These are phyloP conservation scores for Prunella fulvescens DNA, from an alignment of 2,113 vertebrate species.

Conservation along the genomic window DNA sequence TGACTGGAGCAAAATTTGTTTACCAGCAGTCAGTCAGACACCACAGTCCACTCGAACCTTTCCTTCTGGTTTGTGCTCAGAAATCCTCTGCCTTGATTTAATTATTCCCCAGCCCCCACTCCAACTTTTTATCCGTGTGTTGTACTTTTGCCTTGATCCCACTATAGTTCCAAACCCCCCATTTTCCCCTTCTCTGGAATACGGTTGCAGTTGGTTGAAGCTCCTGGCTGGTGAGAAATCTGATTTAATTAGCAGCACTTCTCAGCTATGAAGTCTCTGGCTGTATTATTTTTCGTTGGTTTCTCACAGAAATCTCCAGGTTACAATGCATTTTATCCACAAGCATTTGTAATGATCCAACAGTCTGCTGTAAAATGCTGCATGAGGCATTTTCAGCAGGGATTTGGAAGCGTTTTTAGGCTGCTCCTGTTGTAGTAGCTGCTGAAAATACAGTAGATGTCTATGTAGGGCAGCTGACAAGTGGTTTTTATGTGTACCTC, in stretches of 20 bases:
- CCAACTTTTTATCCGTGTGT: background rate
- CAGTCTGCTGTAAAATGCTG: background rate
- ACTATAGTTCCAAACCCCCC: accelerated
- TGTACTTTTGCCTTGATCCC: background rate
- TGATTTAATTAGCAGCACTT: background rate
- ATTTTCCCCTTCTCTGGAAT: background rate
- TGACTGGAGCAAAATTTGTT: constrained; percentile 7
- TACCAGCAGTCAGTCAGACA: background rate
- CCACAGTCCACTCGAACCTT: background rate
- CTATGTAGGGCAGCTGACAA: constrained; percentile 56
- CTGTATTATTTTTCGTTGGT: background rate
- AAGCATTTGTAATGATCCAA: background rate
- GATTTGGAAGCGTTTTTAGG: background rate
- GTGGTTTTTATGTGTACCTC: background rate
- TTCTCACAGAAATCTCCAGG: background rate
- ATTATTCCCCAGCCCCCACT: background rate
- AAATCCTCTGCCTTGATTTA: background rate
- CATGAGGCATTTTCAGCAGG: background rate
- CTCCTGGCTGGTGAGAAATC: background rate
- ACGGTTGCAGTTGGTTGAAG: background rate
- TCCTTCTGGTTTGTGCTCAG: background rate
- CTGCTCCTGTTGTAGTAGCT: constrained; percentile 17
- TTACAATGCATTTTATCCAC: background rate
- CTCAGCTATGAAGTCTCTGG: background rate
- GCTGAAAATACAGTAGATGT: constrained; percentile 51